These are phyloP conservation scores for Corythoichthys haematopterus DNA, from an alignment of 2,113 vertebrate genomes.

Conservation along the genomic window DNA sequence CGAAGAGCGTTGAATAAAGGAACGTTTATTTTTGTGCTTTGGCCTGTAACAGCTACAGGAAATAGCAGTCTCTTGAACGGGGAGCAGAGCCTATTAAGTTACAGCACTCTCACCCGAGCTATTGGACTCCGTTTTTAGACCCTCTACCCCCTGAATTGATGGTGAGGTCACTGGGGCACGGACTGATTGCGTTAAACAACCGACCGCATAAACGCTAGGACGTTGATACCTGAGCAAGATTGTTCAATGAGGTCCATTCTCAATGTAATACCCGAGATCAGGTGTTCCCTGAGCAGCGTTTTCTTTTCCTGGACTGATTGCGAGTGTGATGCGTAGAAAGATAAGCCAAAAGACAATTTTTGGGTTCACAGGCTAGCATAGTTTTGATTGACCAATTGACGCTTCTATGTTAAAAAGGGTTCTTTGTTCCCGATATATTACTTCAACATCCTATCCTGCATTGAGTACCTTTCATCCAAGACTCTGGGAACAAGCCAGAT, in stretches of 20 bases:
- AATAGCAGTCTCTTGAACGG: conserved; percentile 69
- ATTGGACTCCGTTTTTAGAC: conserved; percentile 70
- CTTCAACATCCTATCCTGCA: background rate
- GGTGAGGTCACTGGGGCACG: conserved; percentile 52
- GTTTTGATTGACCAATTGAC: background rate
- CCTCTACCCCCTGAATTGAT: conserved; percentile 59
- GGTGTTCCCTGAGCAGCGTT: conserved; percentile 66
- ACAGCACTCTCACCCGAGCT: conserved; percentile 68
- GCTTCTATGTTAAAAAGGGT: background rate
- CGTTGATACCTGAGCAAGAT: conserved; percentile 63
- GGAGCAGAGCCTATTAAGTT: conserved; percentile 74
- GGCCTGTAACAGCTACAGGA: conserved; percentile 71
- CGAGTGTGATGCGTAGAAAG: conserved; percentile 48
- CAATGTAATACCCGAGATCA: conserved; percentile 62
- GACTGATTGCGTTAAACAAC: conserved; percentile 70
- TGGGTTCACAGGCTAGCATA: conserved; percentile 31
- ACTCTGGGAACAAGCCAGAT: background rate
- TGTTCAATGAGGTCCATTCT: conserved; percentile 10
- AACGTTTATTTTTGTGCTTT: conserved; percentile 72
- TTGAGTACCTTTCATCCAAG: background rate
- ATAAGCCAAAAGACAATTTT: conserved; percentile 51
- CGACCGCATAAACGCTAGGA: conserved; percentile 59
- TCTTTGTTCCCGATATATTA: background rate
- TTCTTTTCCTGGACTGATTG: conserved; percentile 64
- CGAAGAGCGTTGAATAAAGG: conserved; percentile 68